Evolutionary conservation across 2,113 vertebrate species (phyloP).

Genomic region (Sciurus niger): DNA sequence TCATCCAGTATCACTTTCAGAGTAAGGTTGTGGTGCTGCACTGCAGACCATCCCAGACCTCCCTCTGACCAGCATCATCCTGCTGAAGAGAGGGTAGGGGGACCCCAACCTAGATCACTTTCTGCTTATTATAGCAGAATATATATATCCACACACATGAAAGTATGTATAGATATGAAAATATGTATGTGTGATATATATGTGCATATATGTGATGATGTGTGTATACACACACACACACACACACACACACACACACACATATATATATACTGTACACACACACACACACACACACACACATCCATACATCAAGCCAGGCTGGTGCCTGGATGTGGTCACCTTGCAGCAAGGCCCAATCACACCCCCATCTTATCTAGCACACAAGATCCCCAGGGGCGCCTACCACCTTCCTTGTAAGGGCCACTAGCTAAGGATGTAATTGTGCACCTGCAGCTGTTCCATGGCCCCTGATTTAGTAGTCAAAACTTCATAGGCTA

Average conservation of each 20-base stretch:
- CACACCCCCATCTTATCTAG: rapidly evolving
- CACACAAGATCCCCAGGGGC: neutral
- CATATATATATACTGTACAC: rapidly evolving
- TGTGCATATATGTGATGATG: no score
- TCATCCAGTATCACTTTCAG: neutral
- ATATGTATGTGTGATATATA: no score
- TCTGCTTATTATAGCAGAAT: neutral
- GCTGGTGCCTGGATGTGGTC: neutral
- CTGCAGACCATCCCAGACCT: neutral
- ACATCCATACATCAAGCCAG: neutral
- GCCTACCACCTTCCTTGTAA: neutral
- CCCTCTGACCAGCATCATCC: neutral
- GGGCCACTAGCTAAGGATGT: neutral
- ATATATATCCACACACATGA: neutral
- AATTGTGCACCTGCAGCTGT: neutral
- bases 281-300: no score
- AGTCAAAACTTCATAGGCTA: neutral
- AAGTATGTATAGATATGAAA: no score
- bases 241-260: no score
- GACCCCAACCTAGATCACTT: neutral
- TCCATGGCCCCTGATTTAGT: rapidly evolving
- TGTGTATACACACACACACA: no score
- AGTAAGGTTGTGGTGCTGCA: neutral
- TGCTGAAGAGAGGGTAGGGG: neutral
- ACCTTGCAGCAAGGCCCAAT: neutral